Percentiles rank a stretch among this genome's conserved stretches.
Conservation (phyloP, 2,113 vertebrate species). For the Camelus dromedarius region DNA sequence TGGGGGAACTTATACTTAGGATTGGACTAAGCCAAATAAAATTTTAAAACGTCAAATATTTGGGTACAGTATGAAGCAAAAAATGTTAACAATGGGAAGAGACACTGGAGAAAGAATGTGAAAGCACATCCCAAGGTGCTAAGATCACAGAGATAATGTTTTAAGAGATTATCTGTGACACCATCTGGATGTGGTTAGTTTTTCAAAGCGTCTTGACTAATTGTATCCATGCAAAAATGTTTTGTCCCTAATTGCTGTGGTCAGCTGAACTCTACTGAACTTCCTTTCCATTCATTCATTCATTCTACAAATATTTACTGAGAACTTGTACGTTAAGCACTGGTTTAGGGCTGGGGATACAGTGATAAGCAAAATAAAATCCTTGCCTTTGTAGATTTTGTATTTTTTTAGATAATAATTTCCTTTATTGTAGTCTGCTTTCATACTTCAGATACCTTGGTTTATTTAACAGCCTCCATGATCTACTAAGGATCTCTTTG, state of each 20-base stretch:
- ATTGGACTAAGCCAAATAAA: background rate
- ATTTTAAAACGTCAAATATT: conserved; percentile 21
- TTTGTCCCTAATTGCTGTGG: background rate
- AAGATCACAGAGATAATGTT: conserved; percentile 5
- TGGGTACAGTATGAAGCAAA: conserved; percentile 37
- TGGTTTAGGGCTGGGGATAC: background rate
- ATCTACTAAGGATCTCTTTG: background rate
- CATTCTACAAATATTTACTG: conserved; percentile 10
- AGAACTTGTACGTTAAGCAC: background rate
- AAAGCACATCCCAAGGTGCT: background rate
- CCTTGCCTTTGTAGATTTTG: background rate
- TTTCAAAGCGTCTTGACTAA: background rate
- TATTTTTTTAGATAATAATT: background rate
- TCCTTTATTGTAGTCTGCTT: background rate
- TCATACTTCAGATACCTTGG: background rate
- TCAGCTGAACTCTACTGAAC: background rate
- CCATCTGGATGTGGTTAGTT: background rate
- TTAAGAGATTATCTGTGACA: conserved; percentile 23
- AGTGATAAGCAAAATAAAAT: background rate
- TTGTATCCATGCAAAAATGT: background rate
- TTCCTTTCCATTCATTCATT: conserved; percentile 36
- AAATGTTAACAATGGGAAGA: conserved; percentile 7
- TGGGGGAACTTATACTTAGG: background rate
- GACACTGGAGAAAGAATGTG: background rate
- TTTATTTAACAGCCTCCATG: background rate